Percentiles rank a stretch among this genome's conserved stretches.
These are phyloP conservation scores for Apteryx owenii DNA, from an alignment of 2,113 vertebrate genomes.

Conservation along the genomic window DNA sequence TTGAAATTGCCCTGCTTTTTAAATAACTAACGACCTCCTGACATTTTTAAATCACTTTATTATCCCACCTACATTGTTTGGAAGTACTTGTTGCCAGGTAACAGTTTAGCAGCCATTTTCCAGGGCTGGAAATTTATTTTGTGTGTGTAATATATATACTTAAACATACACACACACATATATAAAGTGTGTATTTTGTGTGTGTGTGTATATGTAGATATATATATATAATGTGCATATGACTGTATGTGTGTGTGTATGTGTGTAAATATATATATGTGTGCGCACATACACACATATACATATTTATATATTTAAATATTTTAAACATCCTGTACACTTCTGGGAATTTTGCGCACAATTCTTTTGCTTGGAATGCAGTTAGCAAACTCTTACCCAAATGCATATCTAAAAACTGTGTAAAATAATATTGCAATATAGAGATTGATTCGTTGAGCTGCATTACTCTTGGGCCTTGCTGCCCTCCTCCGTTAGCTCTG, in stretches of 20 bases:
- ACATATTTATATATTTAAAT: slow-evolving; percentile 21
- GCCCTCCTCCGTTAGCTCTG: slow-evolving; percentile 72
- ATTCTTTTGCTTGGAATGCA: slow-evolving; percentile 19
- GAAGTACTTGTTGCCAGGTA: slow-evolving; percentile 83
- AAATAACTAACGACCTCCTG: slow-evolving; percentile 58
- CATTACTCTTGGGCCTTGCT: slow-evolving; percentile 71
- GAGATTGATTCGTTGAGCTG: not conserved
- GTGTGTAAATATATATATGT: not conserved
- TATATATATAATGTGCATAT: slow-evolving; percentile 17
- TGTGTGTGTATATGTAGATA: slow-evolving; percentile 56
- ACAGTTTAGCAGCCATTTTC: slow-evolving; percentile 85
- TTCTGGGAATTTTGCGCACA: slow-evolving; percentile 22
- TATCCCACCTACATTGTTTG: slow-evolving; percentile 75
- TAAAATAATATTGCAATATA: slow-evolving; percentile 37
- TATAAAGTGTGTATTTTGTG: not conserved
- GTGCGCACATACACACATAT: not conserved
- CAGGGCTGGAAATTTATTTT: slow-evolving; percentile 70
- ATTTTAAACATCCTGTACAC: slow-evolving; percentile 65
- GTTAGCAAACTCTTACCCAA: slow-evolving; percentile 47
- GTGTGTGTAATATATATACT: slow-evolving; percentile 25
- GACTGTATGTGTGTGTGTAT: slow-evolving; percentile 20
- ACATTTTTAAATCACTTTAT: slow-evolving; percentile 71
- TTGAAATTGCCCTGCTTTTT: slow-evolving; percentile 73
- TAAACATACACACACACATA: not conserved
- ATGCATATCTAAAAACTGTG: not conserved